A percentile compares a stretch with the other conserved stretches of the same genome.
phyloP scores from a whole-genome alignment of 2,113 vertebrate species.

The Chlorodrepanis virens region DNA sequence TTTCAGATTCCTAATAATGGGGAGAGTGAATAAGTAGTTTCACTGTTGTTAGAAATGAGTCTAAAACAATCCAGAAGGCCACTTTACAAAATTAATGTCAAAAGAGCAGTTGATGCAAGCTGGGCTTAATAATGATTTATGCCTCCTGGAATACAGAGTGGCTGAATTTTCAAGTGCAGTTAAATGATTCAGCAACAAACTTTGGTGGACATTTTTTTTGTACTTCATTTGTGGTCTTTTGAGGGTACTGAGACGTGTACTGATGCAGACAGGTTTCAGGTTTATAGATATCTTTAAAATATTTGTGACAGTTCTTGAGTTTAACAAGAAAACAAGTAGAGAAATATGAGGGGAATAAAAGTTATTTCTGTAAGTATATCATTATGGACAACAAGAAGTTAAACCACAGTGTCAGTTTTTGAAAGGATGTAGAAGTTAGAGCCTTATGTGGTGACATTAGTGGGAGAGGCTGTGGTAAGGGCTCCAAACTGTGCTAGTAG shows the following conservation, averaged over 20 bases:
- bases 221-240: background rate
- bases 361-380: background rate
- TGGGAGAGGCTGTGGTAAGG: background rate
- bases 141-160: background rate
- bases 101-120: background rate
- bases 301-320: background rate
- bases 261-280: background rate
- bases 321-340: background rate
- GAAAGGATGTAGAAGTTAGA: background rate
- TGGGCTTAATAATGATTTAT: background rate
- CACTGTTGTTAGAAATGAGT: background rate
- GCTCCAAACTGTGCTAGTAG: background rate
- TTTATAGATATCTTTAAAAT: background rate
- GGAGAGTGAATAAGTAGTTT: background rate
- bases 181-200: constrained; percentile 18
- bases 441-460: background rate
- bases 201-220: background rate
- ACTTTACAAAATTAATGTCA: constrained; percentile 10
- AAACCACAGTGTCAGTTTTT: background rate
- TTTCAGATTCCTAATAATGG: background rate
- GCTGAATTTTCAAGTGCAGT: background rate
- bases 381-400: background rate
- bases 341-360: rapidly evolving
- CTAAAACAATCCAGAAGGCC: background rate
- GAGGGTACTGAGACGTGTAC: background rate